Conservation (phyloP, 2,113 vertebrate species). For the Heterochromis multidens region DNA sequence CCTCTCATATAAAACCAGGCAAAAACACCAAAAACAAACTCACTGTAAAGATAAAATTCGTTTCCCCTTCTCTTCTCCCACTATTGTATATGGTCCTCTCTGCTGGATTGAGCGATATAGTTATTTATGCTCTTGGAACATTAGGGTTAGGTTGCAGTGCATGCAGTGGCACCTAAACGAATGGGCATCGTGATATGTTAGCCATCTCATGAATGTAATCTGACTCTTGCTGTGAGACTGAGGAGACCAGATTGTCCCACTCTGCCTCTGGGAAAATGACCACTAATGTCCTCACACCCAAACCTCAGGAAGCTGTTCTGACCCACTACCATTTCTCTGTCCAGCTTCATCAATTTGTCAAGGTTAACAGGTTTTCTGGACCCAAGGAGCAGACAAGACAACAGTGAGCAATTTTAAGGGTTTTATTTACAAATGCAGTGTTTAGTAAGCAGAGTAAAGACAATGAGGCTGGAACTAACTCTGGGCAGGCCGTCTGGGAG, state of each 20-base stretch:
- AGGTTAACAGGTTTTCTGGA: no score
- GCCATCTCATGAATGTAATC: conserved; percentile 51
- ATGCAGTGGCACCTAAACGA: conserved; percentile 44
- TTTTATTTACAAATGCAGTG: no score
- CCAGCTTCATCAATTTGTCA: neutral
- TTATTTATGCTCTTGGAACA: conserved; percentile 51
- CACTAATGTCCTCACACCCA: neutral
- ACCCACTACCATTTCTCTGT: neutral
- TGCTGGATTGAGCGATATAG: neutral
- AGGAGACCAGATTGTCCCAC: neutral
- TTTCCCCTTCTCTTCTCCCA: neutral
- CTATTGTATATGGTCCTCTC: neutral
- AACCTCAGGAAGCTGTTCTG: neutral
- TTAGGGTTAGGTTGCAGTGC: conserved; percentile 26
- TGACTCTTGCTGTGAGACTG: neutral
- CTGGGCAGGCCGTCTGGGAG: no score
- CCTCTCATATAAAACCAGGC: no score
- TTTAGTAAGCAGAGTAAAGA: no score
- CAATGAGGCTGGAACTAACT: no score
- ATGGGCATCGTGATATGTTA: conserved; percentile 30
- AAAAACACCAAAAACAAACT: no score
- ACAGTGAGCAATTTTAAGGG: no score
- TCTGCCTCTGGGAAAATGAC: neutral
- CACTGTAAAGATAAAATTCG: neutral
- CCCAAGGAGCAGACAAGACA: no score